phyloP scores from a whole-genome alignment of 2,113 vertebrate species.

The Bolborhynchus lineola region DNA sequence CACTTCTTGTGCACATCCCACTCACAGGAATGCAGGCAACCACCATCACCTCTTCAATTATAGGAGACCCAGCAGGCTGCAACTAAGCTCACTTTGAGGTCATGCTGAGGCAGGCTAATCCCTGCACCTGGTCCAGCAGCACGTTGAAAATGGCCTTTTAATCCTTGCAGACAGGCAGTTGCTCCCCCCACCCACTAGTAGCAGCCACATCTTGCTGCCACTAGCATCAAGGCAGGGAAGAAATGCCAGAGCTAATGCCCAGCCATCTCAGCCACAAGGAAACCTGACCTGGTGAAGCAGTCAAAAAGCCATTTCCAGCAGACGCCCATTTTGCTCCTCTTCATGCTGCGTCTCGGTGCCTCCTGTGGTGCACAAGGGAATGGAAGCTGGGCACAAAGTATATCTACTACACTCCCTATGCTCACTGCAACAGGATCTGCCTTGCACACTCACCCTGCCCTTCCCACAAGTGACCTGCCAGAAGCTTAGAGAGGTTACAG shows the following conservation, averaged over 20 bases:
- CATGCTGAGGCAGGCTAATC: background rate
- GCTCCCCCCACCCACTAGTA: background rate
- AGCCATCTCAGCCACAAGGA: accelerated
- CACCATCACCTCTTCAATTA: background rate
- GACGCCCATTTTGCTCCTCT: background rate
- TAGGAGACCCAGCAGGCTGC: background rate
- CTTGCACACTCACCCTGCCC: background rate
- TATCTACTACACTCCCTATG: background rate
- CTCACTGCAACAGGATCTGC: background rate
- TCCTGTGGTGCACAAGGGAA: background rate
- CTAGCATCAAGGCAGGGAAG: background rate
- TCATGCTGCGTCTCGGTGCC: accelerated
- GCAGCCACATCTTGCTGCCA: background rate
- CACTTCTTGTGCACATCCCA: accelerated
- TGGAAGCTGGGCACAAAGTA: background rate
- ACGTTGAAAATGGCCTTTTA: background rate
- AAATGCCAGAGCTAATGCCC: background rate
- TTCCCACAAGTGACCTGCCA: background rate
- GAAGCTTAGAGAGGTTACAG: background rate
- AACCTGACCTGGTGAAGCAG: background rate
- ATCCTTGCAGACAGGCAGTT: background rate
- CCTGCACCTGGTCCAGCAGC: background rate
- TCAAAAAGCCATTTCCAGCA: background rate
- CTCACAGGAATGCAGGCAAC: no score
- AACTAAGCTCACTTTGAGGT: accelerated